Base-by-base conservation (phyloP, 2,888 invertebrate species). In the Thelaira solivaga region DNA sequence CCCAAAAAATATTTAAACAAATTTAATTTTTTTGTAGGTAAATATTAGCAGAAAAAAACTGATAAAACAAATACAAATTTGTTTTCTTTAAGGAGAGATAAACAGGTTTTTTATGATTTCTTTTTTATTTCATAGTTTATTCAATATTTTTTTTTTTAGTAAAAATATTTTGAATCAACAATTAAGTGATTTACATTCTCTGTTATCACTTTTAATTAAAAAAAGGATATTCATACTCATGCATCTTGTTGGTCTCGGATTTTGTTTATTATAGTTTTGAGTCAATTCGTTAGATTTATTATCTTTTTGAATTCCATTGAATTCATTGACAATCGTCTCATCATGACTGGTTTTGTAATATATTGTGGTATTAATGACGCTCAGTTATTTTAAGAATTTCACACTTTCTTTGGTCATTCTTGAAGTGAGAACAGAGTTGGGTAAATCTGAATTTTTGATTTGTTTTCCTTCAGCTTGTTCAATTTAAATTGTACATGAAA, bases 121-220 rank as follows among this genome's bases (percentile, higher is more conserved):
- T 22, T 16, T 47, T 47, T 18, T 20, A 13, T 10, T n/a, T 73
- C 29, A 45, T 29, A 10, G 11, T 18, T 18, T 34, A 20, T 13
- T 53, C 6, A 47, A 8, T 34, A n/a, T 45, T 59, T 29, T 20
- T 36, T 76, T 76, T 76, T 11, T 69, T 26, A 55, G n/a, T 49
- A 26, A 31, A 51, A 36, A 51, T 39, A 31, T 57, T 61, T 64
- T 10, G 36, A 47, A 36, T 55, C 36, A 71, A 62, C 36, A 26
- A 71, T 39, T 69, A 78, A 69, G 74, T 78, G 65, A 78, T 78
- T 74, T 78, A 74, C 69, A 71, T 74, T 78, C 65, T 74, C n/a
- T n/a, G n/a, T n/a, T 78, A 78, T 78, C 78, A 74, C 74, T 78
- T 78, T 78, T 78, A 73, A 59, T 78, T 51, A 7, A 53, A 49